phyloP scores from a whole-genome alignment of 2,797 vertebrate species.

The Muraenolepis orangiensis region DNA sequence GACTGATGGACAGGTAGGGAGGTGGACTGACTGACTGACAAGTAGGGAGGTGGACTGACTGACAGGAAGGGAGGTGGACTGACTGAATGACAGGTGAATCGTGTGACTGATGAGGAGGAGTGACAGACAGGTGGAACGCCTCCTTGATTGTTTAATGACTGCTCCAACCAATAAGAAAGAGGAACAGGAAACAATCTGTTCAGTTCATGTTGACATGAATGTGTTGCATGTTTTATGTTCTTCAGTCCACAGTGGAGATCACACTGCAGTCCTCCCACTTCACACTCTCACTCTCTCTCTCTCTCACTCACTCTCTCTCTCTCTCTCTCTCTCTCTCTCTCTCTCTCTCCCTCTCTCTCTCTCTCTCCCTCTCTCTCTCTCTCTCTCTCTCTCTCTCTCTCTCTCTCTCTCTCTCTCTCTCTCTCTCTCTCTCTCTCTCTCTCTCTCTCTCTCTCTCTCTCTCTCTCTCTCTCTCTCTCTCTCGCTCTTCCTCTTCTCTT shows the following conservation, averaged over 20 bases:
- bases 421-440: background rate
- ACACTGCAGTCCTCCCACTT: background rate
- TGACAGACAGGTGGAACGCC: background rate
- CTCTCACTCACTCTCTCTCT: background rate
- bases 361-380: background rate
- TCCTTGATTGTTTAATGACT: background rate
- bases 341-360: background rate
- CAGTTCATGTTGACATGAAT: background rate
- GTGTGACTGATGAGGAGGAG: background rate
- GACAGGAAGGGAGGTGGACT: background rate
- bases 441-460: background rate
- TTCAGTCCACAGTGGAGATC: background rate
- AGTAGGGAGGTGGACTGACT: background rate
- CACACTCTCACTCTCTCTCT: background rate
- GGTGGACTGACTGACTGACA: conserved; percentile 2
- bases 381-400: no score
- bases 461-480: background rate
- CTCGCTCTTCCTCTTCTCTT: background rate
- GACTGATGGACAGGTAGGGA: background rate
- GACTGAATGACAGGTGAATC: no score
- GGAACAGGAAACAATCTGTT: background rate
- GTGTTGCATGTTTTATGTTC: background rate
- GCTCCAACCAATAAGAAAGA: background rate
- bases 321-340: no score
- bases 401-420: background rate